Evolutionary conservation across 2,797 vertebrate species (phyloP).

Genomic region (Premnoplex brunnescens): DNA sequence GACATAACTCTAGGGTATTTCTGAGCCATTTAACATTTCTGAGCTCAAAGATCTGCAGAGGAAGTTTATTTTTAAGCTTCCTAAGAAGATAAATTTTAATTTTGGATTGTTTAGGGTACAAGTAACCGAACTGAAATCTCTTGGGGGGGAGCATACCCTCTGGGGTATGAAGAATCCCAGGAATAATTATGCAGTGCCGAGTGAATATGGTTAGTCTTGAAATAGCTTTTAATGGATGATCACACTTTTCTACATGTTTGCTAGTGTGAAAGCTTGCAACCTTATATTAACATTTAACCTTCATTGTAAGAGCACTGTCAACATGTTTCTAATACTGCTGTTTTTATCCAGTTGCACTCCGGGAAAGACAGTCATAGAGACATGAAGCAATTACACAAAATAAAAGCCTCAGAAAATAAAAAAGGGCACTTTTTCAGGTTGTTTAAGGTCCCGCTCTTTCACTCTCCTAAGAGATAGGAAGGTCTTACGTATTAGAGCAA

Average conservation of each 20-base stretch:
- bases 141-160: neutral
- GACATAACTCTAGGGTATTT: slow-evolving; percentile 36
- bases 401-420: neutral
- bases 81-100: slow-evolving; percentile 17
- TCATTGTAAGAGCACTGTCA: neutral
- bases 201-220: neutral
- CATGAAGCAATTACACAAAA: accelerated
- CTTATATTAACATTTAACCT: neutral
- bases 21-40: neutral
- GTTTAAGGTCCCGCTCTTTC: neutral
- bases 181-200: slow-evolving; percentile 18
- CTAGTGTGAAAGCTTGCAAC: neutral
- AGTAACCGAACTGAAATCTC: neutral
- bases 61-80: slow-evolving; percentile 63
- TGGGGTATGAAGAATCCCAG: neutral
- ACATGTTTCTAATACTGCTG: neutral
- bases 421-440: neutral
- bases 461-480: neutral
- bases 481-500: neutral
- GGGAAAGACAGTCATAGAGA: neutral
- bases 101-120: slow-evolving; percentile 23
- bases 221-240: slow-evolving; percentile 26
- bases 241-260: neutral
- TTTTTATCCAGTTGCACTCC: neutral
- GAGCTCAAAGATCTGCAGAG: slow-evolving; percentile 6